phyloP scores from a whole-genome alignment of 2,888 invertebrate species.

The Acleris emargana region DNA sequence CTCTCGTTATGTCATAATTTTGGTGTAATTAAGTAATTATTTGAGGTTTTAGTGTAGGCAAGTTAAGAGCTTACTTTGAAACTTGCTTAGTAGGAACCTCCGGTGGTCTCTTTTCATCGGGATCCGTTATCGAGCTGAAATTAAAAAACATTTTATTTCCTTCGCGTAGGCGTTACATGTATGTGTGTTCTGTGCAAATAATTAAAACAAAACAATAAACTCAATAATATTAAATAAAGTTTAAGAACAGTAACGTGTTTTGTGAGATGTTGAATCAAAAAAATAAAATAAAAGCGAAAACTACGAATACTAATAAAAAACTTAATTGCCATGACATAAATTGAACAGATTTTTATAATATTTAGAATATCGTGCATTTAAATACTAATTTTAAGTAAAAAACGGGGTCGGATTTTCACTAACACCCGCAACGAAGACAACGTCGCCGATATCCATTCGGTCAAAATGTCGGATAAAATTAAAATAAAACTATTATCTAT shows the following conservation, averaged over 20 bases:
- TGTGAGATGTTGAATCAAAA: background rate
- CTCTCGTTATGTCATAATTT: background rate
- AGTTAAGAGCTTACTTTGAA: conserved; percentile 31
- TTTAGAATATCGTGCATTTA: no score
- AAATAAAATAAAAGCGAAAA: background rate
- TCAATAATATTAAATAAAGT: conserved; percentile 20
- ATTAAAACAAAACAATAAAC: conserved; percentile 2
- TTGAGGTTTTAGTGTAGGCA: conserved; percentile 8
- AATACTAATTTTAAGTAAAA: no score
- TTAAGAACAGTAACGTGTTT: conserved; percentile 20
- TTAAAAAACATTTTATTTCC: conserved; percentile 34
- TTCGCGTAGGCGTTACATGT: conserved; percentile 21
- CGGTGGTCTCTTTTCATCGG: conserved; percentile 32
- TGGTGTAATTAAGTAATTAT: background rate
- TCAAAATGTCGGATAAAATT: no score
- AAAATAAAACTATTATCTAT: no score
- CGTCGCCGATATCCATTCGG: no score
- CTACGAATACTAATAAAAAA: background rate
- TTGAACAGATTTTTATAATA: no score
- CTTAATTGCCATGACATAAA: background rate
- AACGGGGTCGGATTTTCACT: no score
- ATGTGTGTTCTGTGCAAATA: background rate
- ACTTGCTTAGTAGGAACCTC: conserved; percentile 32
- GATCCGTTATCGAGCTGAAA: conserved; percentile 35
- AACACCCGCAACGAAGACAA: no score